phyloP scores from a whole-genome alignment of 2,888 invertebrate species.

The Meliscaeva auricollis region DNA sequence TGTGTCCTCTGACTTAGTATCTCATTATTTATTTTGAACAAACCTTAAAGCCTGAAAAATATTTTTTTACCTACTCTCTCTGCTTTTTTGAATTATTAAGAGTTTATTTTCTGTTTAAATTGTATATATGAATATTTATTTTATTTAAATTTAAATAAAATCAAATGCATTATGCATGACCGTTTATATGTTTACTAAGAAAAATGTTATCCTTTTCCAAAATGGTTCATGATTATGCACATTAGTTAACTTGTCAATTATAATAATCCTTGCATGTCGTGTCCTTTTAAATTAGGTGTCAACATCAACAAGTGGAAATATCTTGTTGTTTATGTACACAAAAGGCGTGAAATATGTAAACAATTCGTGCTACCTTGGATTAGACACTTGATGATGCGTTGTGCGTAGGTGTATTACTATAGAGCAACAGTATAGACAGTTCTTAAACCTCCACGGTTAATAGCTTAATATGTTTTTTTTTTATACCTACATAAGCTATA shows the following conservation, averaged over 20 bases:
- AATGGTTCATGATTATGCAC: slow-evolving; percentile 10
- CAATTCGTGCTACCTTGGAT: slow-evolving; percentile 29
- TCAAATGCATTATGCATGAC: not conserved
- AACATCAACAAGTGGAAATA: slow-evolving; percentile 45
- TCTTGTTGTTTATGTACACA: slow-evolving; percentile 39
- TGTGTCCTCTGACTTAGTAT: too few relatives aligned
- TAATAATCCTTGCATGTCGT: slow-evolving; percentile 30
- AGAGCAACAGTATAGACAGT: not conserved
- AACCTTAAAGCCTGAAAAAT: too few relatives aligned
- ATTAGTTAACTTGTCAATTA: slow-evolving; percentile 33
- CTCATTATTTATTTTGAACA: too few relatives aligned
- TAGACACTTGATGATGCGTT: slow-evolving; percentile 17
- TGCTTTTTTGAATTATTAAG: too few relatives aligned
- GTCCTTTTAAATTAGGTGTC: slow-evolving; percentile 60
- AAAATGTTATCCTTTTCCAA: not conserved
- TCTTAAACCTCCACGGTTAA: slow-evolving; percentile 21
- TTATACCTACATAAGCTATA: too few relatives aligned
- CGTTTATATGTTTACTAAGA: not conserved
- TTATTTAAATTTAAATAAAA: not conserved
- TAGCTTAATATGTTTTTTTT: slow-evolving; percentile 25
- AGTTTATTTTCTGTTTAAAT: too few relatives aligned
- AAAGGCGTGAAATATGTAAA: slow-evolving; percentile 32
- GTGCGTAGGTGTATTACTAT: slow-evolving; percentile 14
- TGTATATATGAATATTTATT: too few relatives aligned
- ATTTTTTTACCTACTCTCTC: too few relatives aligned